A percentile compares a stretch with the other conserved stretches of the same genome.
phyloP scores from a whole-genome alignment of 2,113 vertebrate species.

The Xyrauchen texanus region DNA sequence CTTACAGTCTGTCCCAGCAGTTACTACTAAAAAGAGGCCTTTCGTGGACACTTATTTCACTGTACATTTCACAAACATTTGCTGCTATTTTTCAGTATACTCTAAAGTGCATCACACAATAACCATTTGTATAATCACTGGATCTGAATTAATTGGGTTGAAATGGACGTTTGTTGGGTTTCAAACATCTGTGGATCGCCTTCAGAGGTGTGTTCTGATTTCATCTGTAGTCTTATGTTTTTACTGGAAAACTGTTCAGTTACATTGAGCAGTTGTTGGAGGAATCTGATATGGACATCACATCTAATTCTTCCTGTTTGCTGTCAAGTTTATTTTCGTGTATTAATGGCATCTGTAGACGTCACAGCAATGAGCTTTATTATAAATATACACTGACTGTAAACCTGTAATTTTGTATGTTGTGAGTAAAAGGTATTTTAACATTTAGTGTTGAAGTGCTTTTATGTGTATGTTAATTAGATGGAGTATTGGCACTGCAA shows the following conservation, averaged over 20 bases:
- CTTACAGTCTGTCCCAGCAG: not conserved
- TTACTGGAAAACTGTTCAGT: not conserved
- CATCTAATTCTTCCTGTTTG: not conserved
- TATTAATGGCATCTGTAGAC: conserved; percentile 38
- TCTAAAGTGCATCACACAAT: not conserved
- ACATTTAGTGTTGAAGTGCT: not conserved
- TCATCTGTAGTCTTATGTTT: not conserved
- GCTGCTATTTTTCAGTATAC: conserved; percentile 10
- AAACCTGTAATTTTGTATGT: conserved; percentile 49
- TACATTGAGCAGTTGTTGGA: not conserved
- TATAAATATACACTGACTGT: conserved; percentile 58
- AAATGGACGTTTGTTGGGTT: not conserved
- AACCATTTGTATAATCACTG: conserved; percentile 13
- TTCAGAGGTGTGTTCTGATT: conserved; percentile 2
- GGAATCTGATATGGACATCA: not conserved
- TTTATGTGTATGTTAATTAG: not conserved
- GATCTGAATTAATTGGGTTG: conserved; percentile 12
- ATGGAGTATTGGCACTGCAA: not conserved
- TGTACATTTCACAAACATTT: not conserved
- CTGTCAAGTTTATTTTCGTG: conserved; percentile 19
- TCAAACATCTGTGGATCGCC: not conserved
- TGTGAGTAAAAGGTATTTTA: conserved; percentile 57
- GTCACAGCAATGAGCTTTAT: conserved; percentile 21
- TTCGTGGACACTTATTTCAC: not conserved
- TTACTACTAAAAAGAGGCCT: conserved; percentile 2